Evolutionary conservation across 92 coral and sea anemone genomes (phyloP), one percentile per base, ranked within the genome.

Genomic region (Epizoanthus rinbou): DNA sequence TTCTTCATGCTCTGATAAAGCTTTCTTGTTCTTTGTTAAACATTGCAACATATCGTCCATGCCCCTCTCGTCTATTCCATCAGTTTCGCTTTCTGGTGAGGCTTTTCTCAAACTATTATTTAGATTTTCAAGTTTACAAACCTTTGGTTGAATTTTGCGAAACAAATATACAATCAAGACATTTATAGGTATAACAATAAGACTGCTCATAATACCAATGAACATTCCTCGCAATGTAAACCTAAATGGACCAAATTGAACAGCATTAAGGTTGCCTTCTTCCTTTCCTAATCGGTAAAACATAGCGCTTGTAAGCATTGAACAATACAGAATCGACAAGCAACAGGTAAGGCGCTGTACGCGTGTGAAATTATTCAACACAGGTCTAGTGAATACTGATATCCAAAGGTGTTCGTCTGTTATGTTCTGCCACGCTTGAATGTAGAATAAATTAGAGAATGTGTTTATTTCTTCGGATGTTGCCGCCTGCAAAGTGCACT

Each of bases 381-480:
- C 79, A 56, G 85, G 89, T 39, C 89, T 81, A 37, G 71, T 66
- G 73, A 78, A 15, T 24, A 86, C 73, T 9, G 89, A 86, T 16
- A 86, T 17, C 89, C 89, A 86, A 50, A 86, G 69, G 69, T 86
- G 89, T 41, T 69, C 65, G 41, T 86, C 89, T 2, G 33, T 64
- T 6, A 86, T 68, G 25, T 28, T 17, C 19, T 31, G 18, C 45
- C 59, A 78, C 13, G 80, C 19, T 23, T 69, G 69, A 4, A 52
- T 69, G 72, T 56, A 68, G 60, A 86, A 86, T 41, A 68, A 23
- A 13, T 33, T 60, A 5, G 73, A 39, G 43, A 86, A 79, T 13
- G 68, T 39, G 5, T 57, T n/a, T 15, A 79, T 73, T 57, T 86
- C 85, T 56, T 71, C 18, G 1, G 50, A 57, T 9, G 79, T 54